A percentile compares a stretch with the other conserved stretches of the same genome.
phyloP scores from a whole-genome alignment of 2,113 vertebrate species.

The Barbus barbus region DNA sequence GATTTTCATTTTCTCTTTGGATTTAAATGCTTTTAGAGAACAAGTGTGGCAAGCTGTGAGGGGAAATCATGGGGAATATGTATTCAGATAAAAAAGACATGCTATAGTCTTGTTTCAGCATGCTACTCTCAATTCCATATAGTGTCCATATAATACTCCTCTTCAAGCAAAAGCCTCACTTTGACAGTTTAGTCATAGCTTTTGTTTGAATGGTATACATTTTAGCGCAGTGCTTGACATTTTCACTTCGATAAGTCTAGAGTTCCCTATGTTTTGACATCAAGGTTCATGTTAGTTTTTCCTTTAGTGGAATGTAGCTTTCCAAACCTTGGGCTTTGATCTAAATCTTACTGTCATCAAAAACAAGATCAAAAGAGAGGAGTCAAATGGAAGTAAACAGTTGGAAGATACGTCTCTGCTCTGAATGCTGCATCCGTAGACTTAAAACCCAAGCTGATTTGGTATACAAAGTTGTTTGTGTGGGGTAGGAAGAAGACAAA shows the following conservation, averaged over 20 bases:
- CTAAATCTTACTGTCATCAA: constrained; percentile 53
- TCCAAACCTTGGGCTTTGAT: constrained; percentile 58
- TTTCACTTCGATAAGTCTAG: constrained; percentile 35
- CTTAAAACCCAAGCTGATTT: constrained; percentile 37
- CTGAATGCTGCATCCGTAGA: constrained; percentile 34
- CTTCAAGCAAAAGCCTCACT: neutral
- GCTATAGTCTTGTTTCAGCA: neutral
- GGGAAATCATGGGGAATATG: neutral
- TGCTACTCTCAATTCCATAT: neutral
- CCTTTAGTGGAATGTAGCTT: constrained; percentile 47
- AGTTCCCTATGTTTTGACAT: constrained; percentile 43
- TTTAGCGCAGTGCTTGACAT: neutral
- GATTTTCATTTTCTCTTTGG: neutral
- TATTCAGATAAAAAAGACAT: neutral
- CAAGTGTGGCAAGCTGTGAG: neutral
- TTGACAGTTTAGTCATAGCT: neutral
- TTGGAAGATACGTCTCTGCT: constrained; percentile 33
- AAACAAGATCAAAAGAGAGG: constrained; percentile 54
- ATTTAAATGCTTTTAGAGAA: neutral
- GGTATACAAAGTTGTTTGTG: constrained; percentile 43
- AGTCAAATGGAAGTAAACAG: constrained; percentile 46
- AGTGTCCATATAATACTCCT: neutral
- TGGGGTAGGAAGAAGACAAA: constrained; percentile 48
- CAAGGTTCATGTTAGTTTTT: constrained; percentile 39
- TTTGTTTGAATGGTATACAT: constrained; percentile 22